Evolutionary conservation across 2,113 vertebrate species (phyloP), one percentile per base, ranked within the genome.

Genomic region (Melanotaenia duboulayi): DNA sequence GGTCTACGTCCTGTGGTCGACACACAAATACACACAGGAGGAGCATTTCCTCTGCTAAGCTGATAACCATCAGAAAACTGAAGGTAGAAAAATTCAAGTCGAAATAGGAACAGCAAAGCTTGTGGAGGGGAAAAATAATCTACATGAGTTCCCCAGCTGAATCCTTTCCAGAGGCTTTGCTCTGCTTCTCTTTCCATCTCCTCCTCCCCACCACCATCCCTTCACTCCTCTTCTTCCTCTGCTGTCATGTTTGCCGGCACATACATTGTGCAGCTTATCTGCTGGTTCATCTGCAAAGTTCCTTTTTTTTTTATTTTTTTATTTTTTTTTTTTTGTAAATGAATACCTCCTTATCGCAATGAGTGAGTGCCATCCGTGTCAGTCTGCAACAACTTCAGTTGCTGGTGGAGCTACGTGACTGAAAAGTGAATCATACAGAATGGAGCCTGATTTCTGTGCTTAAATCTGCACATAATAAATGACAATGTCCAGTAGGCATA

Each of bases 21-120:
- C 78, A 76, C 62, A 67, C 62, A 23, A 54, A 65, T 44, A 67
- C 67, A 65, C 25, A 55, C 32, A 71, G 60, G 25, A 76, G 81
- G 52, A 85, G 74, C 51, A 65, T 91, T 89, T 91, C 87, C 89
- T 80, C 67, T 64, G 64, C 78, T 78, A 48, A 84, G 65, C 88
- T 87, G 91, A 94, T 94, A 93, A 85, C 86, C 90, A 93, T 94
- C 92, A 61, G 83, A 88, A 90, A 89, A 83, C 81, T 55, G 83
- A 88, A 84, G 79, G 80, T 66, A 83, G 87, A 84, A 90, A 90
- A 79, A 90, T 88, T 86, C 71, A 20, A 46, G 32, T 65, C 76
- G 79, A 90, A 94, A 93, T 90, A 89, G 88, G 85, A 92, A 90
- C 78, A 65, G 81, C 85, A 75, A 37, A 82, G 86, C 83, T 85